Evolutionary conservation across 2,888 invertebrate genomes (phyloP).

Genomic region (Romanomermis culicivorax): DNA sequence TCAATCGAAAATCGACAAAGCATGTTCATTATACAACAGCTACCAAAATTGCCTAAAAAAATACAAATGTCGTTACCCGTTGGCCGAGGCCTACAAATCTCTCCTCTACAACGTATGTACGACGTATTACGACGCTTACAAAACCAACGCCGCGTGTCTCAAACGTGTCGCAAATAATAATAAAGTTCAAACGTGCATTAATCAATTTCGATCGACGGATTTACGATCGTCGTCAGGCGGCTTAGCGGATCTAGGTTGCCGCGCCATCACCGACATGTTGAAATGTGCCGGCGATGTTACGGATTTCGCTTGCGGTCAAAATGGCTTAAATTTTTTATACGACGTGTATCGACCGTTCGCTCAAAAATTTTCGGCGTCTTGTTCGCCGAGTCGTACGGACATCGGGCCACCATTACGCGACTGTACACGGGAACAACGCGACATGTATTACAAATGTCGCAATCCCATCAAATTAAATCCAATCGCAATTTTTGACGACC

Average conservation of each 20-base stretch:
- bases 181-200: background rate
- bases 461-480: background rate
- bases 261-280: background rate
- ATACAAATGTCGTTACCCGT: background rate
- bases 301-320: background rate
- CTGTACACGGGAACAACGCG: background rate
- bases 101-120: background rate
- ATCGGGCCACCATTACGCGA: background rate
- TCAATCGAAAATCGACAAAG: background rate
- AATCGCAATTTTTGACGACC: background rate
- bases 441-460: background rate
- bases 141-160: background rate
- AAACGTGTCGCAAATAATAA: background rate
- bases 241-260: background rate
- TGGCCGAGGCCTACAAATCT: background rate
- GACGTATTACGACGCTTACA: background rate
- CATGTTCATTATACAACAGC: background rate
- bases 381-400: background rate
- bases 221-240: background rate
- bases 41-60: background rate
- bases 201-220: background rate
- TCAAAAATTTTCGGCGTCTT: background rate
- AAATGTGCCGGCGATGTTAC: background rate
- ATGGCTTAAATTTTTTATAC: background rate
- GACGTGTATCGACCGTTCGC: background rate